Base-by-base conservation (phyloP, 2,888 invertebrate species). In the Polydrusus tereticollis region DNA sequence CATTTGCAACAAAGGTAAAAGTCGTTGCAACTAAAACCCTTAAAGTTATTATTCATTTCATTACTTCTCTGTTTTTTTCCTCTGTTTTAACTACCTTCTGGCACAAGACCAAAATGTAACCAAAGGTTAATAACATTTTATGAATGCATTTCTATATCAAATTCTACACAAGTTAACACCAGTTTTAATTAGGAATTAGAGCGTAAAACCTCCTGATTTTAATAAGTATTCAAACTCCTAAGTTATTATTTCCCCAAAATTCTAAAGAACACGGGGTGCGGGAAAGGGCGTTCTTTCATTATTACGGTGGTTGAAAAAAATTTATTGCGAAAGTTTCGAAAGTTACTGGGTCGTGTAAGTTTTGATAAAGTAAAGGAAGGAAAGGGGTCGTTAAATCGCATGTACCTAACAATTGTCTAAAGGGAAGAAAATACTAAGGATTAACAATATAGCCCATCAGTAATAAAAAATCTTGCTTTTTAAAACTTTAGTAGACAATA, bases 291-390 rank as follows among this genome's bases (percentile, higher is more conserved):
- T 63, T 57, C 63, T 59, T 72, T 67, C 66, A 58, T 67, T 66
- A 57, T 62, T 21, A 57, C 23, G 58, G 60, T 38, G 66, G 50
- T 72, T 67, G 45, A 38, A 72, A 72, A 72, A 72, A 72, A 69
- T 72, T 68, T 72, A 72, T 72, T 68, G 55, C 29, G 68, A 68
- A 69, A 72, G 68, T 72, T 72, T 60, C 36, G 33, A 16, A 63
- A 72, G 64, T 72, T 72, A 69, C 72, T 65, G 72, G 69, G 50
- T 64, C 72, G 72, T 72, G 64, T 69, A 72, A 69, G 72, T 68
- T 68, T 72, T 63, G 64, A 72, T 72, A 69, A 72, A 72, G 64
- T 72, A 68, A 52, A 68, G 67, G 60, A 64, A 68, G 69, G 64
- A 72, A 72, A 65, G 64, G 69, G 72, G 72, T 72, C 67, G 67